phyloP scores from a whole-genome alignment of 2,113 vertebrate species.

The Aptenodytes forsteri region DNA sequence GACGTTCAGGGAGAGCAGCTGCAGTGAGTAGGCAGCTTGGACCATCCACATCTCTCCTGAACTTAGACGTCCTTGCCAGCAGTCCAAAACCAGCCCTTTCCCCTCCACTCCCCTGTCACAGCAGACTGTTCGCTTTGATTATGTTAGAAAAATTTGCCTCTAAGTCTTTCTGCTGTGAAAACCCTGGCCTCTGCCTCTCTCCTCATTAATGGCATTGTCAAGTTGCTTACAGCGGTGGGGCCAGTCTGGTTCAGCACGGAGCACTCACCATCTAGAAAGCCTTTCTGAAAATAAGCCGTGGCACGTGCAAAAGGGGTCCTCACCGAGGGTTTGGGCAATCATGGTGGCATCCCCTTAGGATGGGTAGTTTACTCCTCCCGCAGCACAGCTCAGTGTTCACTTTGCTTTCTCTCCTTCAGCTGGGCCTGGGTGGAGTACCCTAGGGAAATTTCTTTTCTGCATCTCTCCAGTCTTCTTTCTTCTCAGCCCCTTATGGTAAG shows the following conservation, averaged over 20 bases:
- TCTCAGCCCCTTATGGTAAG: not conserved
- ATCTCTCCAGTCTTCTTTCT: not conserved
- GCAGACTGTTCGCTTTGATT: not conserved
- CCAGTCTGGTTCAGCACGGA: not conserved
- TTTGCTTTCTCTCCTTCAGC: not conserved
- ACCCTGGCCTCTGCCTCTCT: not conserved
- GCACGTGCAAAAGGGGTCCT: not conserved
- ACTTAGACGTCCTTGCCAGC: not conserved
- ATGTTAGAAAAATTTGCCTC: not conserved
- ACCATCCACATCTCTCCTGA: not conserved
- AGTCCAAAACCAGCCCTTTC: not conserved
- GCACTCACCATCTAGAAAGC: not conserved
- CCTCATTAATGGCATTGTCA: not conserved
- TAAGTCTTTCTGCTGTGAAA: not conserved
- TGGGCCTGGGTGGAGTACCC: not conserved
- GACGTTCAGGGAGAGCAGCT: not conserved
- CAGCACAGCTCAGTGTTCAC: not conserved
- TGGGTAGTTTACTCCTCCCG: not conserved
- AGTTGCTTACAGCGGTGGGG: not conserved
- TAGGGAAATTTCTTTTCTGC: not conserved
- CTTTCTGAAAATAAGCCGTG: not conserved
- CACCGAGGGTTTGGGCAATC: not conserved
- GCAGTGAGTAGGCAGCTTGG: not conserved
- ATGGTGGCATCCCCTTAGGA: not conserved
- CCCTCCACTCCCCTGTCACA: not conserved